These are phyloP conservation scores for Conus betulinus DNA, from an alignment of 1,140 invertebrate species.

Conservation along the genomic window DNA sequence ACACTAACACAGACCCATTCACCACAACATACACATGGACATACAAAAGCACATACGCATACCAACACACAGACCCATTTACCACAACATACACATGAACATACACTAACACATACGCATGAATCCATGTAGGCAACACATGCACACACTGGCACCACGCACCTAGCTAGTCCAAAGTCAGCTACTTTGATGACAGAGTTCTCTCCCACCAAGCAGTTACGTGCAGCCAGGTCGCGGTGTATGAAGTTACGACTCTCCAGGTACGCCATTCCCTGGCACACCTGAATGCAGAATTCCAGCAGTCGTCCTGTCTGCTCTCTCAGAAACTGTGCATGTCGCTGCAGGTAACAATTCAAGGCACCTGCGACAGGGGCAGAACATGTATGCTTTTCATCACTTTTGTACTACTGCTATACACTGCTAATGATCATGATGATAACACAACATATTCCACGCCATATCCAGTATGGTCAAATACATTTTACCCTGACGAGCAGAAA, in stretches of 20 bases:
- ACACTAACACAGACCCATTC: no score
- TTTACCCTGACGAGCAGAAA: no score
- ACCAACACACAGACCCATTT: neutral
- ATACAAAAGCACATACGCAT: neutral
- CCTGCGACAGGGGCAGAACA: conserved; percentile 75
- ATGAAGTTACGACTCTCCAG: conserved; percentile 97
- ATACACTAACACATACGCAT: neutral
- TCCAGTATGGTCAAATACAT: no score
- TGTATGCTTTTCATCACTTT: no score
- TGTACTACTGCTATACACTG: no score
- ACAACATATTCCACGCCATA: no score
- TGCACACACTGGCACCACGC: neutral
- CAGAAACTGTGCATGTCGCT: conserved; percentile 87
- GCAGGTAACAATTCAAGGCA: conserved; percentile 92
- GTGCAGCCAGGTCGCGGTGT: conserved; percentile 95
- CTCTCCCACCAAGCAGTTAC: conserved; percentile 95
- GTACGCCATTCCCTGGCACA: conserved; percentile 97
- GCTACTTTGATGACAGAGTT: conserved; percentile 81
- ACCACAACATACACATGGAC: neutral
- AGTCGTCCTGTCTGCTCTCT: conserved; percentile 88
- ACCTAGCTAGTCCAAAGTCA: conserved; percentile 75
- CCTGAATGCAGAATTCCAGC: conserved; percentile 96
- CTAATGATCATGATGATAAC: no score
- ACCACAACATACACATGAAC: neutral
- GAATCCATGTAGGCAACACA: neutral